phyloP scores from a whole-genome alignment of 2,113 vertebrate genomes.

The Erinaceus europaeus region DNA sequence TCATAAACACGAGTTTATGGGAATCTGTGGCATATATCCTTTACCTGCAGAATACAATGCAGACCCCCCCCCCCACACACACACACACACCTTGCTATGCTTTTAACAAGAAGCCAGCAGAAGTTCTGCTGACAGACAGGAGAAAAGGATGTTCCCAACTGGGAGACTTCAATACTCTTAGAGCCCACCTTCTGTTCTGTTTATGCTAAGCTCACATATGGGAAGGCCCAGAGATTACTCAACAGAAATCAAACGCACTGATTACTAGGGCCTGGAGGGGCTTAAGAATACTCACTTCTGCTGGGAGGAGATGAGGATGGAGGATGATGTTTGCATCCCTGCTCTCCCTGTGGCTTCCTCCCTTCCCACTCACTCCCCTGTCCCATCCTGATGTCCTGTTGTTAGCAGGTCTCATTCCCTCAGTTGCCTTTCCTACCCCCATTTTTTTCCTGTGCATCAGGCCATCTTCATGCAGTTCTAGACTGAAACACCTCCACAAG shows the following conservation, averaged over 20 bases:
- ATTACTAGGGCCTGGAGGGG: background rate
- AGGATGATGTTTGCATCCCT: background rate
- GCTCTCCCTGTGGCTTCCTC: rapidly evolving
- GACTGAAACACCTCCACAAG: background rate
- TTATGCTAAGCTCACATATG: background rate
- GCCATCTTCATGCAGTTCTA: background rate
- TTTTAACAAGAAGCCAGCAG: background rate
- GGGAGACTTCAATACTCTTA: background rate
- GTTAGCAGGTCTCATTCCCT: background rate
- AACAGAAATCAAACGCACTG: background rate
- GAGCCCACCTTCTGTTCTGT: background rate
- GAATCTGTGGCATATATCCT: background rate
- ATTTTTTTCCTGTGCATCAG: background rate
- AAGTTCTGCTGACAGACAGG: background rate
- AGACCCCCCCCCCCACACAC: no score
- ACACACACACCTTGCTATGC: background rate
- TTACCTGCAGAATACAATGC: background rate
- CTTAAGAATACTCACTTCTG: background rate
- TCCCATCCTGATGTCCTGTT: no score
- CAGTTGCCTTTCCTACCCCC: background rate
- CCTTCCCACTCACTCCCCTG: background rate
- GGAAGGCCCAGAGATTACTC: background rate
- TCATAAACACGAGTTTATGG: background rate
- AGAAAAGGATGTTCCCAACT: background rate
- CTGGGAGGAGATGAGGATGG: background rate